phyloP scores from a whole-genome alignment of 2,113 vertebrate genomes.

The Australoheros scitulus region DNA sequence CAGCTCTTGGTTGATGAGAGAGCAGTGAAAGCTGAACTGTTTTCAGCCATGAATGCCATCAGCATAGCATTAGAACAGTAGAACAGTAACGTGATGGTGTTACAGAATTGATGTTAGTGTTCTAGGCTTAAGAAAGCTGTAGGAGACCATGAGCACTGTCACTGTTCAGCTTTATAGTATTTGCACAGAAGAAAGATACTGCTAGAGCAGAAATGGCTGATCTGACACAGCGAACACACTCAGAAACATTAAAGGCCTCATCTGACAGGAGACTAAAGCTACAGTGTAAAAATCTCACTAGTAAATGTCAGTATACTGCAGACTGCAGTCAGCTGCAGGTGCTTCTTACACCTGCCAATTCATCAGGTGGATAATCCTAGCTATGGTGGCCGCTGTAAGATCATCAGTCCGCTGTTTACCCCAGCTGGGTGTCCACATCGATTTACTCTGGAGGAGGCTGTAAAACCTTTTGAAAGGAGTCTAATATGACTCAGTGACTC shows the following conservation, averaged over 20 bases:
- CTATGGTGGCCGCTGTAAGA: too few species aligned
- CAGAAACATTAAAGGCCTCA: background rate
- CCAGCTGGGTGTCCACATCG: too few species aligned
- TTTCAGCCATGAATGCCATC: background rate
- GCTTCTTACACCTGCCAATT: too few species aligned
- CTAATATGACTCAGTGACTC: too few species aligned
- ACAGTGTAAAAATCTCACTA: background rate
- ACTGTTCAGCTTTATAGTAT: background rate
- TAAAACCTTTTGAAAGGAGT: too few species aligned
- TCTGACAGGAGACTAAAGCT: background rate
- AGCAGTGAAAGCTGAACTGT: background rate
- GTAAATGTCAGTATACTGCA: too few species aligned
- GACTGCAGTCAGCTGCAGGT: too few species aligned
- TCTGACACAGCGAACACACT: background rate
- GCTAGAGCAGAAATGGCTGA: background rate
- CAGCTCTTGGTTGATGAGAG: background rate
- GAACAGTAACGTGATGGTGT: too few species aligned
- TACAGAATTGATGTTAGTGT: too few species aligned
- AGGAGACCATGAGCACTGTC: background rate
- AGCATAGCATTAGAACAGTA: background rate
- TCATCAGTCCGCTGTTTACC: too few species aligned
- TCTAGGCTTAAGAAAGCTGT: background rate
- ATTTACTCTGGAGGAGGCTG: too few species aligned
- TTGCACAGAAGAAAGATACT: fast-evolving
- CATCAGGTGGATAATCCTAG: too few species aligned